Percentiles rank a stretch among this genome's conserved stretches.
These are phyloP conservation scores for Aplodontia rufa DNA, from an alignment of 2,113 vertebrate species.

Conservation along the genomic window DNA sequence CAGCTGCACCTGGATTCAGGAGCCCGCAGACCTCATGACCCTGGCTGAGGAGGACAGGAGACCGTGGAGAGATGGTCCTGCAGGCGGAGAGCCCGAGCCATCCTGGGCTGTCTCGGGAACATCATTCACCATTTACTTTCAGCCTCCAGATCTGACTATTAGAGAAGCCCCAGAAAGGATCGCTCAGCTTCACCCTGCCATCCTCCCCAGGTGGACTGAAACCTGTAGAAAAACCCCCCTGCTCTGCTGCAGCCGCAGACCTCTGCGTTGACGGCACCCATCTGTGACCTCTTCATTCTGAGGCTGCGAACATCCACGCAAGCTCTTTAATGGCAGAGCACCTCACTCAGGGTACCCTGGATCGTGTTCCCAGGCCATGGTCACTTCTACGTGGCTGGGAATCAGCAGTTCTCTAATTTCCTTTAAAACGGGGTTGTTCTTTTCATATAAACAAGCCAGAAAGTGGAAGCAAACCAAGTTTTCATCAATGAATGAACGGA, in stretches of 20 bases:
- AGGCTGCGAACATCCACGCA: not conserved
- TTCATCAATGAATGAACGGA: not conserved
- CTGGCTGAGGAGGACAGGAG: rapidly evolving
- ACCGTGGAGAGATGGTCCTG: not conserved
- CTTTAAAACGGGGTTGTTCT: not conserved
- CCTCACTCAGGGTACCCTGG: not conserved
- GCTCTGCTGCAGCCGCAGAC: no score
- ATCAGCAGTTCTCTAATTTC: not conserved
- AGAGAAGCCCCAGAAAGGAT: not conserved
- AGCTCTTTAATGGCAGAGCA: no score
- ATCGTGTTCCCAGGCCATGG: not conserved
- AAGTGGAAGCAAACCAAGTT: not conserved
- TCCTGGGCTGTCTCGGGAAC: no score
- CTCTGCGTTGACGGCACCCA: no score
- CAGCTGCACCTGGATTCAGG: not conserved
- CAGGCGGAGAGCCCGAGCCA: not conserved
- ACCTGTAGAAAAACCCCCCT: not conserved
- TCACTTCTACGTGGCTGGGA: not conserved
- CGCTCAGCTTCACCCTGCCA: not conserved
- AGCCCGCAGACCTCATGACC: no score
- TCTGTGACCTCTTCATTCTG: not conserved
- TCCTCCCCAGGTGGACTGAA: not conserved
- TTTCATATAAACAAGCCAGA: not conserved
- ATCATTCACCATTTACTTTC: not conserved
- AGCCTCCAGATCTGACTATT: not conserved